These are phyloP conservation scores for Chromis chromis DNA, from an alignment of 2,797 vertebrate species.

Conservation along the genomic window DNA sequence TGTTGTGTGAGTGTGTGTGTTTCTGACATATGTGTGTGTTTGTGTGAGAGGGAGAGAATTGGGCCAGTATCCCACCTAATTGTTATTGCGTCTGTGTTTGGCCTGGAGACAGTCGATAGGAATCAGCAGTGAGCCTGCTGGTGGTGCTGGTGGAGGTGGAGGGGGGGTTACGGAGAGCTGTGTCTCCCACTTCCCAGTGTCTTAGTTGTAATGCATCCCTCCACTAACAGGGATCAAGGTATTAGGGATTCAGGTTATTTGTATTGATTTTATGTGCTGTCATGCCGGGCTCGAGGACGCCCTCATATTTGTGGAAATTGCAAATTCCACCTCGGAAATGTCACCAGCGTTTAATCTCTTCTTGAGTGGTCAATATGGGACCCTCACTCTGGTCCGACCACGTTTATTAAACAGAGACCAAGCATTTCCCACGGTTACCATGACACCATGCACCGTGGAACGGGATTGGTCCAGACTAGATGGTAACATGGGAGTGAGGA, in stretches of 20 bases:
- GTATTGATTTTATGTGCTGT: slow-evolving; percentile 99
- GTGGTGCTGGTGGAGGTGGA: slow-evolving; percentile 38
- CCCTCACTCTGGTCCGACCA: slow-evolving; percentile 73
- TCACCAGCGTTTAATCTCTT: slow-evolving; percentile 97
- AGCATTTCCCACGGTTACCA: slow-evolving; percentile 80
- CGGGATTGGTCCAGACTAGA: slow-evolving; percentile 56
- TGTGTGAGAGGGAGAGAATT: slow-evolving; percentile 77
- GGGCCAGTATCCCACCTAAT: slow-evolving; percentile 85
- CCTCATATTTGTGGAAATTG: slow-evolving; percentile 98
- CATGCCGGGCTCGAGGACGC: slow-evolving; percentile 90
- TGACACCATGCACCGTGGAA: slow-evolving; percentile 61
- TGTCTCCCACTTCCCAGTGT: slow-evolving; percentile 84
- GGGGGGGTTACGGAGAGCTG: slow-evolving; percentile 70
- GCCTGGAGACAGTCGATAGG: slow-evolving; percentile 89
- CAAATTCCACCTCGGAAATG: slow-evolving; percentile 99
- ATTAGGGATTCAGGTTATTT: slow-evolving; percentile 99
- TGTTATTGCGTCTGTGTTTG: slow-evolving; percentile 89
- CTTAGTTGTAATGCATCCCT: slow-evolving; percentile 93
- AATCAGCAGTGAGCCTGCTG: slow-evolving; percentile 81
- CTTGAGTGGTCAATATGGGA: slow-evolving; percentile 91
- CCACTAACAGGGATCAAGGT: slow-evolving; percentile 98
- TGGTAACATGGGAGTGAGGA: slow-evolving; percentile 72
- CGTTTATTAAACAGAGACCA: slow-evolving; percentile 90
- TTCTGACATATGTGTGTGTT: slow-evolving; percentile 53
- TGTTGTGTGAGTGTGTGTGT: slow-evolving; percentile 44